phyloP scores from a whole-genome alignment of 30 jellyfish, hydroid and myxozoan species.

The Clytia hemisphaerica region DNA sequence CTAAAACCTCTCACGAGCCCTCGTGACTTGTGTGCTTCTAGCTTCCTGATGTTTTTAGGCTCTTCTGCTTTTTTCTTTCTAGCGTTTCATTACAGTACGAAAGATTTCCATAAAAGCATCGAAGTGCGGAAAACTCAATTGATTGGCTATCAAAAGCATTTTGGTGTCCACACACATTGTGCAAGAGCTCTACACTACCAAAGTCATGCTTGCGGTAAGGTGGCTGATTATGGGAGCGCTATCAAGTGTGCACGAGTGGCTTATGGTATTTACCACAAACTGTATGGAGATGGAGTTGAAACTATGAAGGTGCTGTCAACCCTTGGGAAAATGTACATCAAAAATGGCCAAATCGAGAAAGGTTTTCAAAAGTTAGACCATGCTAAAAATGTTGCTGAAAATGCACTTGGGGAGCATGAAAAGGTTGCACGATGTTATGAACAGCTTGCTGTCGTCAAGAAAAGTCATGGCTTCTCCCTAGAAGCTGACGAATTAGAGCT shows the following conservation, averaged over 20 bases:
- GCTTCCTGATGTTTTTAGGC: no score
- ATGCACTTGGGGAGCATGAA: constrained; percentile 22
- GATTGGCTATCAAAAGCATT: neutral
- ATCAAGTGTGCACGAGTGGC: neutral
- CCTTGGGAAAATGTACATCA: neutral
- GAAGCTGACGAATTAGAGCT: neutral
- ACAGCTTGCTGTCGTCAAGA: constrained; percentile 8
- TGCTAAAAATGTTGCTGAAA: neutral
- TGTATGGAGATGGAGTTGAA: constrained; percentile 9
- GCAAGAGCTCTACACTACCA: constrained; percentile 18
- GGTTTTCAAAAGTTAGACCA: constrained; percentile 8
- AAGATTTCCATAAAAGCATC: neutral
- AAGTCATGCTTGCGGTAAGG: neutral
- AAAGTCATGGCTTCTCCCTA: neutral
- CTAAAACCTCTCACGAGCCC: no score
- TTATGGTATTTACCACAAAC: constrained; percentile 1
- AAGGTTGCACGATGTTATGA: constrained; percentile 13
- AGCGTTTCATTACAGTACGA: constrained; percentile 3
- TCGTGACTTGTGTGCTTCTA: no score
- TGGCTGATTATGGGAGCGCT: neutral
- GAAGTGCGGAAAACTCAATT: constrained; percentile 5
- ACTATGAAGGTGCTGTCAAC: constrained; percentile 19
- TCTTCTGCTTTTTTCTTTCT: no score
- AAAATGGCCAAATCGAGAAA: neutral
- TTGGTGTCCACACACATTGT: constrained; percentile 14